A percentile compares a stretch with the other conserved stretches of the same genome.
phyloP scores from a whole-genome alignment of 1,140 invertebrate species.

The Drosophila bipectinata region DNA sequence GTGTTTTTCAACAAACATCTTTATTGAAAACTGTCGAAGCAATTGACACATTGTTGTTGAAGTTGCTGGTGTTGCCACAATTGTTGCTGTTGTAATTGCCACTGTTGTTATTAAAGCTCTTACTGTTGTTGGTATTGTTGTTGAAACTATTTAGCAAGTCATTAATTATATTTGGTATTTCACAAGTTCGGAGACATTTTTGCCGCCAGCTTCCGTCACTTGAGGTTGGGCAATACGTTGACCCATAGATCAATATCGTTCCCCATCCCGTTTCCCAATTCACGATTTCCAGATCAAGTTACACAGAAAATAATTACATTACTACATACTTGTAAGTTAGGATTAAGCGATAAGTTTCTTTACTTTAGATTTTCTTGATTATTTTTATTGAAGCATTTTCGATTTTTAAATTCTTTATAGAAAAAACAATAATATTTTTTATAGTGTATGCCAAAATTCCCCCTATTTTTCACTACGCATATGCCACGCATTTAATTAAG shows the following conservation, averaged over 20 bases:
- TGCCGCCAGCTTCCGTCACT: conserved; percentile 33
- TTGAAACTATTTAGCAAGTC: conserved; percentile 57
- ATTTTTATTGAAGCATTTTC: no score
- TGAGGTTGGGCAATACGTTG: conserved; percentile 58
- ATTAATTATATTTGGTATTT: conserved; percentile 62
- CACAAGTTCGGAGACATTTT: conserved; percentile 43
- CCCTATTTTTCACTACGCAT: conserved; percentile 17
- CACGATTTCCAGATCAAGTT: conserved; percentile 4
- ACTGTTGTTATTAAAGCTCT: conserved; percentile 1
- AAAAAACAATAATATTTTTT: not conserved
- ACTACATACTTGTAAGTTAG: no score
- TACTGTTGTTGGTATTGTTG: conserved; percentile 20
- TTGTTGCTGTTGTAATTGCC: conserved; percentile 36
- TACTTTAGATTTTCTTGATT: no score
- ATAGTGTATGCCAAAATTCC: not conserved
- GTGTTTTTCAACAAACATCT: conserved; percentile 19
- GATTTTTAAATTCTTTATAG: not conserved
- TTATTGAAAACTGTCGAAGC: conserved; percentile 10
- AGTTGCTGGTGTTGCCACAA: conserved; percentile 17
- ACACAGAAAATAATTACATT: not conserved
- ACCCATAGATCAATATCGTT: conserved; percentile 28
- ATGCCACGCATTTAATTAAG: conserved; percentile 70
- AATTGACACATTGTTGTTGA: conserved; percentile 36
- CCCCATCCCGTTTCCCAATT: not conserved
- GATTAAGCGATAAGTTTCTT: no score